phyloP scores from a whole-genome alignment of 2,888 invertebrate genomes.

The Drosophila neotestacea region DNA sequence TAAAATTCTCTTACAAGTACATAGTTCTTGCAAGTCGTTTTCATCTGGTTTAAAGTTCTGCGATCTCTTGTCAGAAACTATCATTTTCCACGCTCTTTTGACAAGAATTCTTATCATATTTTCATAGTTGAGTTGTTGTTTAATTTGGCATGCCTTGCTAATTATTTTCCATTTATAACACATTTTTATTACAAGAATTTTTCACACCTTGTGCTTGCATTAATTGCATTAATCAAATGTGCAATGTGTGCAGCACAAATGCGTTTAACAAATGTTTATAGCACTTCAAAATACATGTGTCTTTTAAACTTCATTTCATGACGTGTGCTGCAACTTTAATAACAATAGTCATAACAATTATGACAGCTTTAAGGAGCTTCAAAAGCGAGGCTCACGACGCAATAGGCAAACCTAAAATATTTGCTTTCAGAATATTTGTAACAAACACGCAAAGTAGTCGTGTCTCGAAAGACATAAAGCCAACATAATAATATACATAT shows the following conservation, averaged over 20 bases:
- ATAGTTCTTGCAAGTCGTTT: neutral
- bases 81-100: slow-evolving; percentile 8
- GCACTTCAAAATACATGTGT: slow-evolving; percentile 53
- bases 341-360: neutral
- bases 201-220: slow-evolving; percentile 59
- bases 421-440: slow-evolving; percentile 8
- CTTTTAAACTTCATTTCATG: slow-evolving; percentile 29
- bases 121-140: slow-evolving; percentile 53
- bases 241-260: slow-evolving; percentile 44
- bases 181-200: slow-evolving; percentile 35
- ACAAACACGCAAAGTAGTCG: slow-evolving; percentile 45
- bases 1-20: too few relatives aligned
- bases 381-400: too few relatives aligned
- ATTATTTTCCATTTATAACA: slow-evolving; percentile 36
- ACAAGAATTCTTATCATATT: slow-evolving; percentile 32
- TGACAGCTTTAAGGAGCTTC: slow-evolving; percentile 23
- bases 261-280: slow-evolving; percentile 59
- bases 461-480: slow-evolving; percentile 20
- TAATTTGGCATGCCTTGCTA: slow-evolving; percentile 49
- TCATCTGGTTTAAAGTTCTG: neutral
- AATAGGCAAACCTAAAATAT: neutral
- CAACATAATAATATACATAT: slow-evolving; percentile 16
- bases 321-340: slow-evolving; percentile 15
- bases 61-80: neutral
- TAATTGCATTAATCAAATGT: slow-evolving; percentile 56